Evolutionary conservation across 2,888 invertebrate species (phyloP).

Genomic region (Chymomyza amoena): DNA sequence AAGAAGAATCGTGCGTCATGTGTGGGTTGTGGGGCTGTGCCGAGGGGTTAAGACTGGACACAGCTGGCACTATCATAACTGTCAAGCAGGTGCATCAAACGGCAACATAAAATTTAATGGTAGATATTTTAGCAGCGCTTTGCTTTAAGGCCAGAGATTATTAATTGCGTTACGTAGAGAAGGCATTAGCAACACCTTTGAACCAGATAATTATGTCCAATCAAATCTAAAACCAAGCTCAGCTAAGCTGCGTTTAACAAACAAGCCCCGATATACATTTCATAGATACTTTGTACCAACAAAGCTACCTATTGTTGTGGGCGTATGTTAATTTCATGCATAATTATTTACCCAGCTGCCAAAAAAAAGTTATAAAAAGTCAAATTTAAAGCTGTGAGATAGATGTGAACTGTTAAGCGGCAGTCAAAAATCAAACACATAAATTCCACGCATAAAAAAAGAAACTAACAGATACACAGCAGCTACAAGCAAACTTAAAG

Average conservation of each 20-base stretch:
- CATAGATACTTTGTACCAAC: constrained; percentile 10
- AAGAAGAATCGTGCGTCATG: constrained; percentile 25
- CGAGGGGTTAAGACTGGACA: constrained; percentile 18
- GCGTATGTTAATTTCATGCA: constrained; percentile 56
- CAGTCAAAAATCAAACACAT: background rate
- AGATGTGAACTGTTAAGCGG: background rate
- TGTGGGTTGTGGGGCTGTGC: constrained; percentile 34
- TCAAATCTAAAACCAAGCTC: background rate
- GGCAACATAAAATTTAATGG: background rate
- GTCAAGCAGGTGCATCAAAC: constrained; percentile 11
- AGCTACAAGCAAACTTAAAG: background rate
- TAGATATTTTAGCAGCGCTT: background rate
- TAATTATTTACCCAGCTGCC: constrained; percentile 14
- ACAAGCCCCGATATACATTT: background rate
- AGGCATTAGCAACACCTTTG: constrained; percentile 58
- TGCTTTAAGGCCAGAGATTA: background rate
- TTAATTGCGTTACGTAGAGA: background rate
- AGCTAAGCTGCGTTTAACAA: constrained; percentile 15
- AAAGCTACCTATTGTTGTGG: constrained; percentile 27
- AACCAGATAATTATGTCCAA: constrained; percentile 1
- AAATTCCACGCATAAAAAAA: background rate
- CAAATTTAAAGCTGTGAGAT: too few relatives aligned
- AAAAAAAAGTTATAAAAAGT: constrained; percentile 13
- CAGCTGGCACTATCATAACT: constrained; percentile 32
- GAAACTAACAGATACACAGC: background rate